phyloP scores from a whole-genome alignment of 2,797 vertebrate genomes.

The Poecilia wingei region DNA sequence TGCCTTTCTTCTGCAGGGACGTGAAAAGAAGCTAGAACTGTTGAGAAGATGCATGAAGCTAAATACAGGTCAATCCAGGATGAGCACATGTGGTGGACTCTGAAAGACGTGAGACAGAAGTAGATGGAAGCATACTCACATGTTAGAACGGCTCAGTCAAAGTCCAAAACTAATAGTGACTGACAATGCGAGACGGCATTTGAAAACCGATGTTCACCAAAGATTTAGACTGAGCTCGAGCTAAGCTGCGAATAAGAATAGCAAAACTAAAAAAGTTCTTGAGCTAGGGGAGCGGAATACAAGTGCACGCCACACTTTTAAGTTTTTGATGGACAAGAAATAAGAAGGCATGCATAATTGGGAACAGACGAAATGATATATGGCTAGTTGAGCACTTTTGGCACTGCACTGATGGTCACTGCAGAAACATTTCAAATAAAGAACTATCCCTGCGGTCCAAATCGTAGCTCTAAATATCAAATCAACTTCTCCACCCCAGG shows the following conservation, averaged over 20 bases:
- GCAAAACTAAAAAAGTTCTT: background rate
- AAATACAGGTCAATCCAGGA: background rate
- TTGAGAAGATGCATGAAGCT: background rate
- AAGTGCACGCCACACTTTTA: background rate
- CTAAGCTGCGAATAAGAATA: background rate
- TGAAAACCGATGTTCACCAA: background rate
- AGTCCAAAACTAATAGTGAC: background rate
- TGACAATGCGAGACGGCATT: background rate
- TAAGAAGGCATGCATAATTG: background rate
- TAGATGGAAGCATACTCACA: background rate
- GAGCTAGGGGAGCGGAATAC: background rate
- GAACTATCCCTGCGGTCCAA: background rate
- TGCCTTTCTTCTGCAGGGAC: background rate
- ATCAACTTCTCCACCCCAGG: constrained; percentile 46
- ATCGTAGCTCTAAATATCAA: constrained; percentile 10
- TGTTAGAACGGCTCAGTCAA: background rate
- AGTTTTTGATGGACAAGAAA: background rate
- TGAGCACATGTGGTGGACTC: background rate
- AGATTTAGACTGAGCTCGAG: background rate
- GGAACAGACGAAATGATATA: background rate
- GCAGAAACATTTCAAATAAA: background rate
- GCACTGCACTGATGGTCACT: background rate
- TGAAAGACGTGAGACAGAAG: background rate
- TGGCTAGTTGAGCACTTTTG: background rate
- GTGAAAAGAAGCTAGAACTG: background rate